Evolutionary conservation across 1,140 invertebrate species (phyloP), one percentile per base, ranked within the genome.

Genomic region (Sogatella furcifera): DNA sequence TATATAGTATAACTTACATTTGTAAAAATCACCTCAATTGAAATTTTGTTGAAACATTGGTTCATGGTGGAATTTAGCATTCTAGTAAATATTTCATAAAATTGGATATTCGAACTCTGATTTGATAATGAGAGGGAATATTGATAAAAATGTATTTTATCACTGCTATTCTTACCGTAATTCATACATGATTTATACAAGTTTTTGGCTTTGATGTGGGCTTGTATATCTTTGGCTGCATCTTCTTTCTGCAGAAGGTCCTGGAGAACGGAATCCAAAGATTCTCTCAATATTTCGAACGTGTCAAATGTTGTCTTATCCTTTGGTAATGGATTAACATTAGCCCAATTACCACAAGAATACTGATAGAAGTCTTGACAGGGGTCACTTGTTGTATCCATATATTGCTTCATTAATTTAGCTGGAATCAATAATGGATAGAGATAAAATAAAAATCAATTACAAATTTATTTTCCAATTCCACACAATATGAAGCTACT

Each of bases 301-400:
- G 86, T 90, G 67, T 91, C 88, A 64, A 84, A 90, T 55, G 84
- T 84, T 21, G 84, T 82, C 72, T 88, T 86, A 69, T 91, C 89
- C 64, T 84, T 84, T 5, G 92, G 92, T 62, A 95, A 92, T 0
- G 87, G 87, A 74, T 94, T 89, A 44, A 83, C 75, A 24, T 81
- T 80, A 24, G 84, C 82, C 91, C 91, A 94, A 64, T 90, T 89
- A 14, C 91, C 91, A 70, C 92, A 96, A 0, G 91, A 85, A 68
- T 86, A 96, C 68, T 89, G 81, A 72, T 94, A 96, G 71, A 96
- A 97, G 71, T 97, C 91, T 2, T 87, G 75, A 71, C 94, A 97
- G 0, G 94, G 93, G 74, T 95, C 81, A 0, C 81, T 81, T 15
- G 71, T 75, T 0, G 68, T 71, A 67, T 95, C 88, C 86, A 95